phyloP scores from a whole-genome alignment of 2,113 vertebrate species.

The Melanerpes aurifrons region DNA sequence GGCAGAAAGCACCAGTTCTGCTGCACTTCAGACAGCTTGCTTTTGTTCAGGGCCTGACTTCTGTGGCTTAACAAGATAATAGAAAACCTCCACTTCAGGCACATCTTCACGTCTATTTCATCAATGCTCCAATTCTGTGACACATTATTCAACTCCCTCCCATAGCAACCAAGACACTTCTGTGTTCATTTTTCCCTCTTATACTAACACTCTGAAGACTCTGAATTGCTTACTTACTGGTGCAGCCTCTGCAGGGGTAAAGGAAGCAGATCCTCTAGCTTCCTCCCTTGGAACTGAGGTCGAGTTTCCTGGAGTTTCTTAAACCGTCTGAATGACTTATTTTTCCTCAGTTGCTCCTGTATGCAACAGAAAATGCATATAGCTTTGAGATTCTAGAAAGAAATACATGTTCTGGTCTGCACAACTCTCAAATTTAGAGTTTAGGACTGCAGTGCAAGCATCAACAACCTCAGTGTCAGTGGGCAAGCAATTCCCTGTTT shows the following conservation, averaged over 20 bases:
- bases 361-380: not conserved
- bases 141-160: not conserved
- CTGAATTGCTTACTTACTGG: slow-evolving; percentile 79
- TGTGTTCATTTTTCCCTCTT: not conserved
- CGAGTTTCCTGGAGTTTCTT: slow-evolving; percentile 91
- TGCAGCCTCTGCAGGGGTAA: slow-evolving; percentile 86
- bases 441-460: not conserved
- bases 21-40: not conserved
- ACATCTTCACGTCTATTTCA: not conserved
- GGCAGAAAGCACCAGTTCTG: not conserved
- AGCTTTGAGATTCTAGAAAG: not conserved
- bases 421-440: not conserved
- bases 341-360: slow-evolving; percentile 88
- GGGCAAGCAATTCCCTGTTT: not conserved
- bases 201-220: not conserved
- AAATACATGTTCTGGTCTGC: not conserved
- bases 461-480: not conserved
- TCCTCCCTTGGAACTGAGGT: slow-evolving; percentile 82
- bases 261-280: slow-evolving; percentile 87
- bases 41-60: not conserved
- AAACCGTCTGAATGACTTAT: slow-evolving; percentile 86
- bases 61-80: not conserved
- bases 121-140: not conserved
- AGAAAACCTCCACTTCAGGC: not conserved
- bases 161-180: not conserved